phyloP scores from a whole-genome alignment of 2,888 invertebrate genomes.

The Limnephilus auricula region DNA sequence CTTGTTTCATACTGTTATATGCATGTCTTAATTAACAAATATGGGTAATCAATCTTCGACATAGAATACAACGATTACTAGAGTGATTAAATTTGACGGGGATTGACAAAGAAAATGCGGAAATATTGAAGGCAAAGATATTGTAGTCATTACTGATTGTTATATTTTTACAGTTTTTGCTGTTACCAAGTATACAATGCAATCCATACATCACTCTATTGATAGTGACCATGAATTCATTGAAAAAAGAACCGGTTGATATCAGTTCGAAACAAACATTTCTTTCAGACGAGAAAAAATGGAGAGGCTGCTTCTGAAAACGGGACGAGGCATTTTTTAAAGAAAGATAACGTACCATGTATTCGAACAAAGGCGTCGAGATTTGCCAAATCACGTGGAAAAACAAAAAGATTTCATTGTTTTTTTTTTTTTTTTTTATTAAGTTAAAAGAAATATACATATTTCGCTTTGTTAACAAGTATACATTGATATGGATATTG shows the following conservation, averaged over 20 bases:
- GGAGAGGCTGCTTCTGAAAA: neutral
- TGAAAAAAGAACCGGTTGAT: constrained; percentile 9
- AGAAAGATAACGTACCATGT: neutral
- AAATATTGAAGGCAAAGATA: neutral
- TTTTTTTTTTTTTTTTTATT: too few relatives aligned
- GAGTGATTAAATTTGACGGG: neutral
- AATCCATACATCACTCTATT: constrained; percentile 2
- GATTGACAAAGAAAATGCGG: neutral
- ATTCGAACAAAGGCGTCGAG: neutral
- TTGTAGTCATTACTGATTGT: neutral
- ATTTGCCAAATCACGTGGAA: neutral
- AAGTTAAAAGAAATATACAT: too few relatives aligned
- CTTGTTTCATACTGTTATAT: too few relatives aligned
- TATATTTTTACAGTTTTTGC: neutral
- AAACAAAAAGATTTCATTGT: neutral
- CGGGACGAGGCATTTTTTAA: neutral
- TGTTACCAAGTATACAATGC: neutral
- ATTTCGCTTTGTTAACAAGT: too few relatives aligned
- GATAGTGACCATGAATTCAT: neutral
- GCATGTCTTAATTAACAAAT: too few relatives aligned
- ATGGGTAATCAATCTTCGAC: neutral
- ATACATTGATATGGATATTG: too few relatives aligned
- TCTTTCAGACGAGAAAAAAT: neutral
- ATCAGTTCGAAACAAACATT: neutral
- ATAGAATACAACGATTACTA: neutral